Conservation (phyloP, 2,888 invertebrate genomes). For the Syritta pipiens region DNA sequence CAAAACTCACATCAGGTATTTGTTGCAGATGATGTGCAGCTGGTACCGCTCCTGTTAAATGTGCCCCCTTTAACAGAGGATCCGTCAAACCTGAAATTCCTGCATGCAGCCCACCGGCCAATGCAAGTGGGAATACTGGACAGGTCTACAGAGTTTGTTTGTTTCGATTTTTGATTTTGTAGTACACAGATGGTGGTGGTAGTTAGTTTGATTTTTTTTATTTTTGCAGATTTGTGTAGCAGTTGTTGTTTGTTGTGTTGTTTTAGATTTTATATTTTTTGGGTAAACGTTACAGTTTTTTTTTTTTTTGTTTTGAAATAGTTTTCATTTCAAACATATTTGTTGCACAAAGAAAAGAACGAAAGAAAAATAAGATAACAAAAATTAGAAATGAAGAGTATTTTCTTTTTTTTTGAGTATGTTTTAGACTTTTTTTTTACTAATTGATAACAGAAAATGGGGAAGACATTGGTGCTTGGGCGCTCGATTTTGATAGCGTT, state of each 20-base stretch:
- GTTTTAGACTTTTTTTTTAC: constrained; percentile 35
- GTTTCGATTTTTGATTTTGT: constrained; percentile 21
- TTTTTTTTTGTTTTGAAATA: constrained; percentile 21
- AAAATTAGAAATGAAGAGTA: constrained; percentile 69
- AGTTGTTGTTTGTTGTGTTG: constrained; percentile 43
- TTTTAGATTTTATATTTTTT: constrained; percentile 10
- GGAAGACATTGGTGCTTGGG: constrained; percentile 48
- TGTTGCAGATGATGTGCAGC: constrained; percentile 80
- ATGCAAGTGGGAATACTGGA: constrained; percentile 80
- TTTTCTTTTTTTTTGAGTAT: constrained; percentile 27
- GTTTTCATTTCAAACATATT: constrained; percentile 52
- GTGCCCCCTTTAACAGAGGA: constrained; percentile 80
- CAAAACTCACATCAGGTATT: constrained; percentile 80
- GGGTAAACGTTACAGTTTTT: constrained; percentile 26
- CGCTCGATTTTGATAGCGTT: constrained; percentile 31
- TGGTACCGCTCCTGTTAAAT: constrained; percentile 79
- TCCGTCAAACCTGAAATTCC: constrained; percentile 80
- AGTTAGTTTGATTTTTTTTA: constrained; percentile 43
- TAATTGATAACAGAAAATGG: constrained; percentile 49
- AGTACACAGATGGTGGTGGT: constrained; percentile 58
- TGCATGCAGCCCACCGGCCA: constrained; percentile 80
- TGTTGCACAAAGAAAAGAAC: constrained; percentile 70
- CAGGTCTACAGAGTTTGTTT: constrained; percentile 74
- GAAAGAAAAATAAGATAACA: constrained; percentile 68
- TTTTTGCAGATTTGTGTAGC: constrained; percentile 68